Evolutionary conservation across 2,113 vertebrate genomes (phyloP).

Genomic region (human (Homo sapiens)): DNA sequence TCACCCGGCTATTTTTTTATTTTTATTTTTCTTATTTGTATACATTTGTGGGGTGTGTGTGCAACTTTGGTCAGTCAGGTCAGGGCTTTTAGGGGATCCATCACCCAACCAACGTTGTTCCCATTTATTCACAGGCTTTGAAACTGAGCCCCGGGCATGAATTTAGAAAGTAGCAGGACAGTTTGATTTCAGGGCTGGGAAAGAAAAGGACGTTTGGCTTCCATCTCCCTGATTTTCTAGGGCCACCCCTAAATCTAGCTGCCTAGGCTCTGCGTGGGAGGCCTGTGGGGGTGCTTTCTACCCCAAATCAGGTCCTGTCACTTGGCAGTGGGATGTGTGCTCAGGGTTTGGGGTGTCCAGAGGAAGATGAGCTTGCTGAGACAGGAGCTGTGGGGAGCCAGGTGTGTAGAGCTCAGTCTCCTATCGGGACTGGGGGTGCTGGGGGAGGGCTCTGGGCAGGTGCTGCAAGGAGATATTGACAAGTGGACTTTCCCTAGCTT

Average conservation of each 20-base stretch:
- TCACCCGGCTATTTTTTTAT: neutral
- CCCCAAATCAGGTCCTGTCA: neutral
- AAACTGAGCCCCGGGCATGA: neutral
- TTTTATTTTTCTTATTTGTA: too few relatives aligned
- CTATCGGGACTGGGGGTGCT: fast-evolving
- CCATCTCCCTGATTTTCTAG: fast-evolving
- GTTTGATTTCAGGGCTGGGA: neutral
- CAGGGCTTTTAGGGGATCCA: neutral
- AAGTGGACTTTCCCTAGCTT: constrained; percentile 70
- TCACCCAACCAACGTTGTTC: too few relatives aligned
- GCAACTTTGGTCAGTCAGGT: neutral
- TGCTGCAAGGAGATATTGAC: neutral
- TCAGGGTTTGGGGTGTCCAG: neutral
- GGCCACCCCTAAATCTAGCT: neutral
- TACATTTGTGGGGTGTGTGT: neutral
- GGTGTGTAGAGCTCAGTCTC: neutral
- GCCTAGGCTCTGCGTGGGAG: neutral
- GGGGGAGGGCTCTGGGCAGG: fast-evolving
- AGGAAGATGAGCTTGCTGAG: neutral
- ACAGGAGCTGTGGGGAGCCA: fast-evolving
- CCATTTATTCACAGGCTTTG: neutral
- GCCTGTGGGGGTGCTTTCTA: neutral
- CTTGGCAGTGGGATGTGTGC: neutral
- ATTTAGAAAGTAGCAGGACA: neutral
- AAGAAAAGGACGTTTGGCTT: neutral